Percentiles rank a stretch among this genome's conserved stretches.
Evolutionary conservation across 2,888 invertebrate species (phyloP).

Genomic region (Artemia sinica): DNA sequence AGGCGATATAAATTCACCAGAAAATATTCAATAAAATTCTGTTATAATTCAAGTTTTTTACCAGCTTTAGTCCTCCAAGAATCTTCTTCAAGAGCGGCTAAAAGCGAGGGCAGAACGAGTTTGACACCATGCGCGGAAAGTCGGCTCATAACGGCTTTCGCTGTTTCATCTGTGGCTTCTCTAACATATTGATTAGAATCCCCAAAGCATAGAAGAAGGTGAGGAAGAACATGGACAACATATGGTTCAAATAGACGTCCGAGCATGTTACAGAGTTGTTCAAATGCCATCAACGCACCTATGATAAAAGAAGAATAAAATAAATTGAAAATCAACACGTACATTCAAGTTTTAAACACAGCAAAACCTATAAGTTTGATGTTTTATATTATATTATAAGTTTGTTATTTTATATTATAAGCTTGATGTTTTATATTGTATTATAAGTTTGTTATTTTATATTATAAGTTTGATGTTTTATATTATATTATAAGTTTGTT

Average conservation of each 20-base stretch:
- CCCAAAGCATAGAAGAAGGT: constrained; percentile 84
- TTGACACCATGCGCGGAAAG: constrained; percentile 94
- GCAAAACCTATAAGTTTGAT: too few species aligned
- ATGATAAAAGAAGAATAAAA: constrained; percentile 25
- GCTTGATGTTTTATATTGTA: too few species aligned
- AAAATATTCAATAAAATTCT: neutral
- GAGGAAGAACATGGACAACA: constrained; percentile 88
- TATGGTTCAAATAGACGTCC: constrained; percentile 96
- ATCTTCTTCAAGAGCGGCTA: constrained; percentile 86
- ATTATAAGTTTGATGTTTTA: too few species aligned
- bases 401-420: too few species aligned
- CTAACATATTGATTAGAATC: constrained; percentile 88
- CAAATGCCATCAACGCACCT: constrained; percentile 89
- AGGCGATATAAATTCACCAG: neutral
- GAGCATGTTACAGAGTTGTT: constrained; percentile 83
- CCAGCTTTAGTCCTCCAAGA: constrained; percentile 96
- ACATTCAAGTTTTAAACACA: neutral
- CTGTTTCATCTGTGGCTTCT: constrained; percentile 87
- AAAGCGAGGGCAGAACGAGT: constrained; percentile 76
- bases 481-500: too few species aligned
- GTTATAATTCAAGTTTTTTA: constrained; percentile 28
- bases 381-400: too few species aligned
- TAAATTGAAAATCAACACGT: neutral
- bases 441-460: too few species aligned
- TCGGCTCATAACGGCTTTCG: constrained; percentile 77